A percentile compares a stretch with the other conserved stretches of the same genome.
phyloP scores from a whole-genome alignment of 2,113 vertebrate genomes.

The Rattus norvegicus region GRCr8 NC_086031.1:103154001-103154500 shows the following conservation, averaged over 20 bases:
- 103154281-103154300: background rate
- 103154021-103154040: background rate
- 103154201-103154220: background rate
- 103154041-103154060: background rate
- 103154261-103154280: conserved; percentile 22
- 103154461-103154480: conserved; percentile 44
- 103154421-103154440: conserved; percentile 68
- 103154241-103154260: conserved; percentile 9
- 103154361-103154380: conserved; percentile 52
- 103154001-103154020: conserved; percentile 31
- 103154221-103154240: background rate
- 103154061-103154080: background rate
- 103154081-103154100: conserved; percentile 4
- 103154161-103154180: background rate
- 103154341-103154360: conserved; percentile 30
- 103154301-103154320: conserved; percentile 66
- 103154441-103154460: conserved; percentile 25
- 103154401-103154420: background rate
- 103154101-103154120: conserved; percentile 25
- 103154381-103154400: conserved; percentile 58
- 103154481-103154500: conserved; percentile 32
- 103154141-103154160: background rate
- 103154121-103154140: background rate
- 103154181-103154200: background rate
- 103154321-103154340: conserved; percentile 55